Percentiles rank a stretch among this genome's conserved stretches.
These are phyloP conservation scores for Sebastes glaucus DNA, from an alignment of 2,797 vertebrate species.

Conservation along the genomic window DNA sequence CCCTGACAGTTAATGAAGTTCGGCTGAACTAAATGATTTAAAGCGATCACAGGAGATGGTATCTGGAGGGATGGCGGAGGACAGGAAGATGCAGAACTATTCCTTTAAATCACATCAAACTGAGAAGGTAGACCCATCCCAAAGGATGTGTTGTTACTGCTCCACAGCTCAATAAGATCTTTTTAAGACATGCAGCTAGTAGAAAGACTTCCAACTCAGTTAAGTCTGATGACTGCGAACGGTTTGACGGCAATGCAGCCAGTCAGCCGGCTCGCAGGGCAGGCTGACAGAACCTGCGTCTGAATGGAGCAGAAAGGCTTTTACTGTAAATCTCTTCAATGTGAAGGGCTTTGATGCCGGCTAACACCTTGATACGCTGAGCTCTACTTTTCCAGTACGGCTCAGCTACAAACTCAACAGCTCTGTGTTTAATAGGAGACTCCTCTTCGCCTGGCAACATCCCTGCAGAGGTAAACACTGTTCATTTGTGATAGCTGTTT, in stretches of 20 bases:
- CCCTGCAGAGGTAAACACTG: conserved; percentile 39
- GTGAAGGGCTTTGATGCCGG: conserved; percentile 58
- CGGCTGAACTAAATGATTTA: neutral
- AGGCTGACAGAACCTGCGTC: conserved; percentile 42
- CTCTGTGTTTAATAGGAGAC: conserved; percentile 56
- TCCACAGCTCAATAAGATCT: neutral
- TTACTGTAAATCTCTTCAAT: conserved; percentile 60
- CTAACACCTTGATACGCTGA: conserved; percentile 60
- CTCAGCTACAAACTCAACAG: conserved; percentile 43
- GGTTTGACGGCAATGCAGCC: conserved; percentile 19
- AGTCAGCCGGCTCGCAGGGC: conserved; percentile 7
- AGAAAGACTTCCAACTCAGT: conserved; percentile 4
- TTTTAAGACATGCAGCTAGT: neutral
- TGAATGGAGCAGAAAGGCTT: conserved; percentile 47
- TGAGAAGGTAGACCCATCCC: neutral
- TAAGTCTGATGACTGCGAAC: conserved; percentile 25
- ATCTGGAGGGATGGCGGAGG: neutral
- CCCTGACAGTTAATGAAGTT: neutral
- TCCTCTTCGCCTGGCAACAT: conserved; percentile 38
- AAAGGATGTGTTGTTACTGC: neutral
- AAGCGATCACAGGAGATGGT: neutral
- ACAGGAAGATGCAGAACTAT: neutral
- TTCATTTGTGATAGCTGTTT: conserved; percentile 59
- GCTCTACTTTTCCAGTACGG: conserved; percentile 39
- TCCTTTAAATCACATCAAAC: neutral